These are phyloP conservation scores for Tetraneura akinire DNA, from an alignment of 1,140 invertebrate genomes.

Conservation along the genomic window DNA sequence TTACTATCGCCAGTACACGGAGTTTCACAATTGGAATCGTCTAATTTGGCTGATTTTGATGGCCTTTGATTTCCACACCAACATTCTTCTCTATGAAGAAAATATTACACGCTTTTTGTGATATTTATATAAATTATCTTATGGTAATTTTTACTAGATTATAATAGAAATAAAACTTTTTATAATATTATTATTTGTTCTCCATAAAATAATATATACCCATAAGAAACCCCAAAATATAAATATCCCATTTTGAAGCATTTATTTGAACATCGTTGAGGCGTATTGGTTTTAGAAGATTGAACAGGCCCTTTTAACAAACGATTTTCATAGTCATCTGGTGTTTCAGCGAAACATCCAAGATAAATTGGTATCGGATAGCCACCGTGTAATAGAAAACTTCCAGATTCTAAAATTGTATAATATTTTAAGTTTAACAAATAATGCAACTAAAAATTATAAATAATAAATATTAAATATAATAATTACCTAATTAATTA, in stretches of 20 bases:
- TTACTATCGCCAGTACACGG: constrained; percentile 74
- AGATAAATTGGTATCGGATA: constrained; percentile 39
- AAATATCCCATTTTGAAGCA: constrained; percentile 52
- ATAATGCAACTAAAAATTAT: no score
- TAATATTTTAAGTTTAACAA: no score
- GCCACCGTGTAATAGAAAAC: constrained; percentile 4
- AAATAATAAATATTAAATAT: no score
- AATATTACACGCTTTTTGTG: no score
- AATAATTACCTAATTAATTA: no score
- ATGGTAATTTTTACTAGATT: no score
- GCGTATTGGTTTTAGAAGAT: constrained; percentile 15
- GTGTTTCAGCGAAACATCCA: constrained; percentile 31
- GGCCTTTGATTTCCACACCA: constrained; percentile 84
- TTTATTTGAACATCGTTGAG: constrained; percentile 52
- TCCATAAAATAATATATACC: constrained; percentile 37
- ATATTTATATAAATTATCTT: no score
- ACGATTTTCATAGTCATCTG: constrained; percentile 23
- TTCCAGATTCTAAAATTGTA: background rate
- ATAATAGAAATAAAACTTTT: no score
- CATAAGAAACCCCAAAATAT: constrained; percentile 49
- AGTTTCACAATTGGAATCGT: constrained; percentile 78
- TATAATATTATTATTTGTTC: no score
- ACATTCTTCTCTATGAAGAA: constrained; percentile 73
- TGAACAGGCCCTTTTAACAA: constrained; percentile 26
- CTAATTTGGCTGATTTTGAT: constrained; percentile 59